Conservation (phyloP, 2,113 vertebrate species). For the Amblyornis subalaris region DNA sequence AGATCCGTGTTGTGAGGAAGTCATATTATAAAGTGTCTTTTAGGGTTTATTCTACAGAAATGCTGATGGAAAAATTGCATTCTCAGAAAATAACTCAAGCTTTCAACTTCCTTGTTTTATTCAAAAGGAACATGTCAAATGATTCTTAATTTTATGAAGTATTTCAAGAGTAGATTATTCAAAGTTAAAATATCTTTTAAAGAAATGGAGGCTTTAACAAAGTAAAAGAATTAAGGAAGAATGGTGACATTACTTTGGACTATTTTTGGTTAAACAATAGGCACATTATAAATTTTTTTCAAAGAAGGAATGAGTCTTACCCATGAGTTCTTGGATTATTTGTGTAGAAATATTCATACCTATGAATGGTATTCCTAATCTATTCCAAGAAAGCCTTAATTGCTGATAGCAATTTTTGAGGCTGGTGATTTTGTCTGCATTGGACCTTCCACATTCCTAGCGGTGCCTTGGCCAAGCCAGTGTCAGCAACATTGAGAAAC, state of each 20-base stretch:
- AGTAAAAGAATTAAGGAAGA: not conserved
- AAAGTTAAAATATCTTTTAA: not conserved
- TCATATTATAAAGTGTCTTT: not conserved
- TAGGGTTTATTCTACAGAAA: not conserved
- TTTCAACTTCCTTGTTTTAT: not conserved
- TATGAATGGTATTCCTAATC: not conserved
- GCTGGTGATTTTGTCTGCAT: not conserved
- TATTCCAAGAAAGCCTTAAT: not conserved
- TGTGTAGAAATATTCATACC: not conserved
- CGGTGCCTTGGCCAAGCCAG: not conserved
- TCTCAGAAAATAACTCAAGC: constrained; percentile 27
- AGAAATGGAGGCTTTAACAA: not conserved
- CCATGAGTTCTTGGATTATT: not conserved
- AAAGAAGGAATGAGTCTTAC: not conserved
- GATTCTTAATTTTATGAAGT: not conserved
- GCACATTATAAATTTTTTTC: not conserved
- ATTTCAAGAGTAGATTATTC: not conserved
- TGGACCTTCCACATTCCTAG: not conserved
- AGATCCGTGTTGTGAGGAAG: not conserved
- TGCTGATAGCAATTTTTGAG: not conserved
- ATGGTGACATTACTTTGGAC: not conserved
- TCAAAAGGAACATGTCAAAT: not conserved
- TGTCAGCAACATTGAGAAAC: constrained; percentile 4
- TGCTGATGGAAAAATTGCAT: not conserved
- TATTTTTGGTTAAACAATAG: not conserved